These are phyloP conservation scores for Moxostoma hubbsi DNA, from an alignment of 2,797 vertebrate genomes.

Conservation along the genomic window DNA sequence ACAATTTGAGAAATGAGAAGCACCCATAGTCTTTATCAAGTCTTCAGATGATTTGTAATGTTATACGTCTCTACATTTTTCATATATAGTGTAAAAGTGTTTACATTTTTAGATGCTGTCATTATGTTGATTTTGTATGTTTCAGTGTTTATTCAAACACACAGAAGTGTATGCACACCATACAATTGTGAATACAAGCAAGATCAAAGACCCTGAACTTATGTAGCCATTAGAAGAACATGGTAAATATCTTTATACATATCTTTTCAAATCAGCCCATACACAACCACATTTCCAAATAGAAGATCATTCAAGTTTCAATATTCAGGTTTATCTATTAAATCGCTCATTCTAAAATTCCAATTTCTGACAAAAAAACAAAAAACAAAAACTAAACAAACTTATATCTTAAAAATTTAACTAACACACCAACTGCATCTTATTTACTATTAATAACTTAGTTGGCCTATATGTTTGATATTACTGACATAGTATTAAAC, in stretches of 20 bases:
- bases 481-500: not conserved
- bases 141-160: not conserved
- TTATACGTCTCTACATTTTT: too few relatives aligned
- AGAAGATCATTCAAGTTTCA: too few relatives aligned
- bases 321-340: not conserved
- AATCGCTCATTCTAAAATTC: not conserved
- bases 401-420: too few relatives aligned
- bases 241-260: not conserved
- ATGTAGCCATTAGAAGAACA: not conserved
- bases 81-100: not conserved
- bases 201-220: not conserved
- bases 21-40: too few relatives aligned
- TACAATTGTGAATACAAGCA: not conserved
- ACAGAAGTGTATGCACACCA: too few relatives aligned
- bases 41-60: too few relatives aligned
- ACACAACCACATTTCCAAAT: too few relatives aligned
- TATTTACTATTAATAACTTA: not conserved
- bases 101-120: not conserved
- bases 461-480: too few relatives aligned
- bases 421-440: not conserved
- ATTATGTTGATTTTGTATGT: not conserved
- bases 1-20: too few relatives aligned
- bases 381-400: not conserved
- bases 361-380: not conserved
- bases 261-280: not conserved